phyloP scores from a whole-genome alignment of 2,113 vertebrate species.

The Desmodus rotundus region DNA sequence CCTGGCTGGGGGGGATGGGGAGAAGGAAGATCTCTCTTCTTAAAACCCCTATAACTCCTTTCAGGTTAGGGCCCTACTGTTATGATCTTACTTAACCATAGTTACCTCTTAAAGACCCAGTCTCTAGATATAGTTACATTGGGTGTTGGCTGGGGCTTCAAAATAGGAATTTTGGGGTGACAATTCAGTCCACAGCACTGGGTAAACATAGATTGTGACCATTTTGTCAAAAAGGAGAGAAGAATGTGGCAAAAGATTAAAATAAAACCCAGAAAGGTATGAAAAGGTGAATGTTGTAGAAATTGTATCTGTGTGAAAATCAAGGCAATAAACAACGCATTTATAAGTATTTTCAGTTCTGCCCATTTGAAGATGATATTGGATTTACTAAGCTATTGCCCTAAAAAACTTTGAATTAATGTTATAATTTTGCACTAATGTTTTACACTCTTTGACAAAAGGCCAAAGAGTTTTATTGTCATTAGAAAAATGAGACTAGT shows the following conservation, averaged over 20 bases:
- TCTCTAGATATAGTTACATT: neutral
- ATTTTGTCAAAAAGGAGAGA: neutral
- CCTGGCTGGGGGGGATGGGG: neutral
- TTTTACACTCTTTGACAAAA: neutral
- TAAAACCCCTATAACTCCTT: neutral
- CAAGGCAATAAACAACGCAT: neutral
- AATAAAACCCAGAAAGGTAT: neutral
- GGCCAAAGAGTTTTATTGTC: neutral
- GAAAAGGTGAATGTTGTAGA: slow-evolving; percentile 11
- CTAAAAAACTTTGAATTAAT: slow-evolving; percentile 30
- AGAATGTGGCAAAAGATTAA: neutral
- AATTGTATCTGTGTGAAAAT: neutral
- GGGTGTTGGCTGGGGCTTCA: neutral
- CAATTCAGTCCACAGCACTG: neutral
- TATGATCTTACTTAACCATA: neutral
- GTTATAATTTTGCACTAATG: neutral
- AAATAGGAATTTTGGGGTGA: neutral
- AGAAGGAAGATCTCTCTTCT: neutral
- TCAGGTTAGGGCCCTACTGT: neutral
- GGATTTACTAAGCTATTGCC: neutral
- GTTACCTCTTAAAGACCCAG: neutral
- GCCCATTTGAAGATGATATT: neutral
- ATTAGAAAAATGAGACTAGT: neutral
- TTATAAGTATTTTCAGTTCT: neutral
- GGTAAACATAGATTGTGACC: neutral